Evolutionary conservation across 2,888 invertebrate genomes (phyloP).

Genomic region (Zonitis immaculata): DNA sequence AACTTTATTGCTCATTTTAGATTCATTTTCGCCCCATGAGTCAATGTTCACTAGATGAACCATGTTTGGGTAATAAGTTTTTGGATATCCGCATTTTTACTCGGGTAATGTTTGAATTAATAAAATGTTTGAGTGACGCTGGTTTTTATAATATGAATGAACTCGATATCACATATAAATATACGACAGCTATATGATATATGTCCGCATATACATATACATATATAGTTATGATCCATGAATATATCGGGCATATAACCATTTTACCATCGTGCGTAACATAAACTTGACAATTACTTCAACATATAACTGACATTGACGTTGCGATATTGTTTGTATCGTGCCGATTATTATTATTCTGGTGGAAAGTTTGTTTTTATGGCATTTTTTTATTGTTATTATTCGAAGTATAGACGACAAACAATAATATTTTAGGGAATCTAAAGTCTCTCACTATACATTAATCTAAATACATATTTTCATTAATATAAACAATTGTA

Average conservation of each 20-base stretch:
- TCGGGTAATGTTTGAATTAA: constrained; percentile 31
- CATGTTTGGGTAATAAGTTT: no score
- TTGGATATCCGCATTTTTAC: no score
- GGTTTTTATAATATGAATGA: constrained; percentile 41
- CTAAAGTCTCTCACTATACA: no score
- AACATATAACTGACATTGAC: constrained; percentile 4
- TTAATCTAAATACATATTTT: no score
- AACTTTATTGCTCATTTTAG: no score
- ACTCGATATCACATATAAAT: no score
- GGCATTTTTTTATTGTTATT: neutral
- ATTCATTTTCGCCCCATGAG: no score
- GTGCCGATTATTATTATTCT: no score
- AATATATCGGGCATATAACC: constrained; percentile 37
- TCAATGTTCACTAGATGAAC: no score
- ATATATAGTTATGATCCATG: constrained; percentile 44
- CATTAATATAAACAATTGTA: no score
- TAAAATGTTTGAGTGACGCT: constrained; percentile 35
- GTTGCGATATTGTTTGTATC: constrained; percentile 1
- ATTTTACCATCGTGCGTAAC: constrained; percentile 29
- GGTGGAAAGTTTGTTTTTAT: constrained; percentile 11
- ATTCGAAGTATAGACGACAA: no score
- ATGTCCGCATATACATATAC: constrained; percentile 40
- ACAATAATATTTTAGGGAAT: no score
- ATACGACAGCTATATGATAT: constrained; percentile 43
- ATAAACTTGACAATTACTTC: constrained; percentile 30